Evolutionary conservation across 2,113 vertebrate species (phyloP), one percentile per base, ranked within the genome.

Genomic region (Sinocyclocheilus rhinocerous): DNA sequence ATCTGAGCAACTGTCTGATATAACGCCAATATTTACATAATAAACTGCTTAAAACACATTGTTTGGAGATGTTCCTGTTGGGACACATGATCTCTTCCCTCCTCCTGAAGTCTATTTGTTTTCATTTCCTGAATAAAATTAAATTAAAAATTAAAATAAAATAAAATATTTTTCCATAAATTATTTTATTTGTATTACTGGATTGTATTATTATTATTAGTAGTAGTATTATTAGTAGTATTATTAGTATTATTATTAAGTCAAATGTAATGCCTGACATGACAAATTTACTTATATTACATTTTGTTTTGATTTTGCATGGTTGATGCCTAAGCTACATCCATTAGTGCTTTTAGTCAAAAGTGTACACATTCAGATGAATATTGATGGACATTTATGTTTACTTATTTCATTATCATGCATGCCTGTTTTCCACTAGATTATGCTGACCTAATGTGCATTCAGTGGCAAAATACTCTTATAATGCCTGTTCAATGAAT

Each of bases 401-500:
- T 72, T 72, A 42, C 69, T 42, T n/a, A 42, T 72, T 42, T 72
- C 10, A 72, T 72, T 22, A 72, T 72, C 36, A n/a, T 72, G 36
- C 69, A 42, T 72, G 36, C 18, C 36, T 16, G 0, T 42, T 72
- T 42, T 42, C 9, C 20, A 70, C 36, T 42, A 72, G 9, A n/a
- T 42, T 20, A 72, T 12, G 36, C 36, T 22, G 36, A 72, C 36
- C 36, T 72, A 39, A 22, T 42, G 65, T 33, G 20, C 20, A 72
- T n/a, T 42, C 69, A n/a, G 4, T 2, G 11, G 36, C 36, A 22
- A 22, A 39, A 39, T 4, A 39, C 33, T 72, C 69, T 39, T 22
- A 39, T 18, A 69, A 69, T 69, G 8, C 18, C 29, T 39, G 33
- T 39, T 22, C 65, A 69, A 4, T 69, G 15, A 6, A 65, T 65